phyloP scores from a whole-genome alignment of 2,797 vertebrate species.

The Spinus pinus region DNA sequence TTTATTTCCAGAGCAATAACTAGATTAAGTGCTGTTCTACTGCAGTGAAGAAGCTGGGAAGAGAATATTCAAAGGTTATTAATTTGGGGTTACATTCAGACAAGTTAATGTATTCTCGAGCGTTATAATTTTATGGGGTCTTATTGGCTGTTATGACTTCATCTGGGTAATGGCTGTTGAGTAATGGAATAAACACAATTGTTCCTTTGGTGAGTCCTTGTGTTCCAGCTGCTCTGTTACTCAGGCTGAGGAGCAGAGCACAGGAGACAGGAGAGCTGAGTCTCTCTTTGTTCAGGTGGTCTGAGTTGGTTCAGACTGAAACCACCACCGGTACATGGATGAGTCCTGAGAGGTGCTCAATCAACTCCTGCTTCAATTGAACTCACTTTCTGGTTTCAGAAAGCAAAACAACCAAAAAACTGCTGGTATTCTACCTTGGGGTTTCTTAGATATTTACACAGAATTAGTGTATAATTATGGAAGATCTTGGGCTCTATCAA shows the following conservation, averaged over 20 bases:
- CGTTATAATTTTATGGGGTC: not conserved
- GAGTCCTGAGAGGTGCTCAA: not conserved
- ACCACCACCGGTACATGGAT: not conserved
- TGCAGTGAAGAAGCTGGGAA: not conserved
- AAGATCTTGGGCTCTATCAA: not conserved
- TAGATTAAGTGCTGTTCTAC: not conserved
- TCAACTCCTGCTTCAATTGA: not conserved
- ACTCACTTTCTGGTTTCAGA: not conserved
- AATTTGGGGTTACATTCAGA: not conserved
- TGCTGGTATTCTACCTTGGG: not conserved
- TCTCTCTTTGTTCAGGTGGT: not conserved
- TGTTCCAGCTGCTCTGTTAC: not conserved
- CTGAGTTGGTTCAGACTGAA: not conserved
- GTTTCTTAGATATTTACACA: not conserved
- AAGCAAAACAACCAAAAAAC: not conserved
- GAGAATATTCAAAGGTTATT: not conserved
- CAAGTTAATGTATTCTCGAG: not conserved
- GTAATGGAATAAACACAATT: not conserved
- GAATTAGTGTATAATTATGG: not conserved
- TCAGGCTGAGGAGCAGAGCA: not conserved
- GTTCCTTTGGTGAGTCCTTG: not conserved
- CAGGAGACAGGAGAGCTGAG: not conserved
- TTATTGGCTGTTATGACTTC: not conserved
- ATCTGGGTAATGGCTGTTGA: not conserved
- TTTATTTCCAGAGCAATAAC: not conserved